phyloP scores from a whole-genome alignment of 2,797 vertebrate species.

The Trachurus trachurus region DNA sequence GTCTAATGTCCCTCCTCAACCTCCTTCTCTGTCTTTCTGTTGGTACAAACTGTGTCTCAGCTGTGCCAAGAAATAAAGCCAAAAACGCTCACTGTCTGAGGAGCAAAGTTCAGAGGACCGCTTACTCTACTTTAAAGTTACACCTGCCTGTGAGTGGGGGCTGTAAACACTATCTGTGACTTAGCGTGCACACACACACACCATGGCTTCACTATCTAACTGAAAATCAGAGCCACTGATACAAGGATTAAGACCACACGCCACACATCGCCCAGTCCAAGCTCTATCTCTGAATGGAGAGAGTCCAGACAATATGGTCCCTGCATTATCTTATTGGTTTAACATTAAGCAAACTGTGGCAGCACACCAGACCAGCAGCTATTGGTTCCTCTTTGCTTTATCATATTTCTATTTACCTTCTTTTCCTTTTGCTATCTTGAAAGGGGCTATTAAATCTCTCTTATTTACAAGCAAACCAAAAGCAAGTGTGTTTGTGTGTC shows the following conservation, averaged over 20 bases:
- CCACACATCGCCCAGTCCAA: conserved; percentile 45
- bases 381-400: conserved; percentile 79
- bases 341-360: conserved; percentile 81
- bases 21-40: not conserved
- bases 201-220: conserved; percentile 81
- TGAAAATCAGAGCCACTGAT: conserved; percentile 84
- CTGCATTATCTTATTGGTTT: conserved; percentile 80
- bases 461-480: conserved; percentile 56
- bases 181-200: conserved; percentile 26
- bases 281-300: conserved; percentile 65
- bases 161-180: conserved; percentile 69
- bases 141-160: conserved; percentile 63
- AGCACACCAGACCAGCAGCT: conserved; percentile 74
- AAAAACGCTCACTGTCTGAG: conserved; percentile 10
- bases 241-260: conserved; percentile 61
- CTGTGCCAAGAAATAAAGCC: conserved; percentile 38
- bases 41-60: conserved; percentile 30
- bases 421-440: conserved; percentile 66
- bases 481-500: conserved; percentile 3
- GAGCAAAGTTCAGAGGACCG: conserved; percentile 69
- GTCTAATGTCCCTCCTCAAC: not conserved
- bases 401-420: conserved; percentile 73
- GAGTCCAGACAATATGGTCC: conserved; percentile 49
- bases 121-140: conserved; percentile 42
- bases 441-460: conserved; percentile 73